A percentile compares a stretch with the other conserved stretches of the same genome.
Conservation (phyloP, 2,888 invertebrate genomes). For the Pristionchus japonicus region DNA sequence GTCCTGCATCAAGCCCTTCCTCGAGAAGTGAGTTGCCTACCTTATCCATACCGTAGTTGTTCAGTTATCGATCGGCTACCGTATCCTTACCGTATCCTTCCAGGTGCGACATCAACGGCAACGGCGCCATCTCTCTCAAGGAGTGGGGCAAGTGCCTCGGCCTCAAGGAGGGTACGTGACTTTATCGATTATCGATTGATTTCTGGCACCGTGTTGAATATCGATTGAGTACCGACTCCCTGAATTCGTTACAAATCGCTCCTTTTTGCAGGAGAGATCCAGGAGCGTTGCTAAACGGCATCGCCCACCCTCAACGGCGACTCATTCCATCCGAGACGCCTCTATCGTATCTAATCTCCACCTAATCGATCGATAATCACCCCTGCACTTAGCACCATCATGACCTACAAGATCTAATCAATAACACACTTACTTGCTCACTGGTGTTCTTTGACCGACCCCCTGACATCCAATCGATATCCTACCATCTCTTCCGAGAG, state of each 20-base stretch:
- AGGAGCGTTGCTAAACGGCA: slow-evolving; percentile 67
- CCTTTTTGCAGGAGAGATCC: slow-evolving; percentile 66
- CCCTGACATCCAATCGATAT: background rate
- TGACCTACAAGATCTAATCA: background rate
- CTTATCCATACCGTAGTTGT: background rate
- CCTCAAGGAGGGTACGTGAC: slow-evolving; percentile 83
- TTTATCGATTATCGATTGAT: background rate
- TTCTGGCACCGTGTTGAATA: background rate
- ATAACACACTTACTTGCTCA: background rate
- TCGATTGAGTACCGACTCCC: background rate
- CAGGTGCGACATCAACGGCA: slow-evolving; percentile 87
- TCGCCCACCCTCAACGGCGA: background rate
- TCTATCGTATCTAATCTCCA: background rate
- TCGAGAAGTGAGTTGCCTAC: slow-evolving; percentile 80
- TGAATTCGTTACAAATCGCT: background rate
- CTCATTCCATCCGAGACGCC: background rate
- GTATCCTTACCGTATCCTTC: background rate
- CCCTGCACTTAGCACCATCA: background rate
- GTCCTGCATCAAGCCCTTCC: slow-evolving; percentile 96
- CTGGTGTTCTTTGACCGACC: background rate
- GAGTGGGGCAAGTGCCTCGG: slow-evolving; percentile 89
- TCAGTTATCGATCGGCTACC: slow-evolving; percentile 81
- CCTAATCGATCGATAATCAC: background rate
- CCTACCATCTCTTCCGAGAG: background rate
- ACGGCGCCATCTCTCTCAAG: slow-evolving; percentile 89